phyloP scores from a whole-genome alignment of 2,797 vertebrate species.

The Ptychobarbus kaznakovi region DNA sequence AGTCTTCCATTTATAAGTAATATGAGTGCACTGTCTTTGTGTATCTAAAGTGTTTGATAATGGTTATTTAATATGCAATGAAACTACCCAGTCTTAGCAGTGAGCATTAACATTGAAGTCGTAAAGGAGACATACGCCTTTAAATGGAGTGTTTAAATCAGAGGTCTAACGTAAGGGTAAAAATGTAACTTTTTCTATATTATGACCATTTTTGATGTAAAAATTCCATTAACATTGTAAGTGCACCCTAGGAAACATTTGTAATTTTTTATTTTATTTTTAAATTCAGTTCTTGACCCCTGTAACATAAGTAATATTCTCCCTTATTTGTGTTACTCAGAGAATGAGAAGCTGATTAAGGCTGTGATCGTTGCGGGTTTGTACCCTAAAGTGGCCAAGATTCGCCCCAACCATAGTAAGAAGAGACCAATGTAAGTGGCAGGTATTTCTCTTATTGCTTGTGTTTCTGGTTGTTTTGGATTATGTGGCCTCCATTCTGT shows the following conservation, averaged over 20 bases:
- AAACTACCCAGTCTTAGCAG: too few species aligned
- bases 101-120: too few species aligned
- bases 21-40: too few species aligned
- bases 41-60: too few species aligned
- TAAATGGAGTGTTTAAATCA: too few species aligned
- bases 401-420: constrained; percentile 87
- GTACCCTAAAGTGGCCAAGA: constrained; percentile 98
- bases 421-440: constrained; percentile 92
- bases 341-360: constrained; percentile 97
- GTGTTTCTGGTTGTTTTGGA: not conserved
- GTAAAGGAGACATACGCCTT: too few species aligned
- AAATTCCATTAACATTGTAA: not conserved
- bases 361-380: constrained; percentile 96
- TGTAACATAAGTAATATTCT: not conserved
- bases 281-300: too few species aligned
- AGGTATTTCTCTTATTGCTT: not conserved
- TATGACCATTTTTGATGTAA: not conserved
- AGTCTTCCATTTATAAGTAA: too few species aligned
- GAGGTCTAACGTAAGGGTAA: too few species aligned
- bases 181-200: not conserved
- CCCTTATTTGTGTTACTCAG: constrained; percentile 69
- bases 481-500: not conserved
- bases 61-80: too few species aligned
- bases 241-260: not conserved
- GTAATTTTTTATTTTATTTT: too few species aligned